Evolutionary conservation across 2,888 invertebrate genomes (phyloP).

Genomic region (Scrobipalpa atriplicella): DNA sequence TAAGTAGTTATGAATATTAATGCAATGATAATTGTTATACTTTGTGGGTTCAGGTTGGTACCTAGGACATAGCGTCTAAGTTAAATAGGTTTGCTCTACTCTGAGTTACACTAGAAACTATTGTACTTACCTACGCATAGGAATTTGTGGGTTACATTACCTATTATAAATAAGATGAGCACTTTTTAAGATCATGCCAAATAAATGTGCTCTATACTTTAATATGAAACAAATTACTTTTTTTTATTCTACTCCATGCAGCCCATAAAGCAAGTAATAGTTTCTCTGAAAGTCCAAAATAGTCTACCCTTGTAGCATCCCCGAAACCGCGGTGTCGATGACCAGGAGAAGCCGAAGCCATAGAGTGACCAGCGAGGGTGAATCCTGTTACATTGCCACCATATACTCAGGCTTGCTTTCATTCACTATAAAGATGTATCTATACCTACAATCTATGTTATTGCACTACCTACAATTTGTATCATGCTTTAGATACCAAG

Average conservation of each 20-base stretch:
- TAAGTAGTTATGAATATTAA: neutral
- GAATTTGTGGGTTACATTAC: too few relatives aligned
- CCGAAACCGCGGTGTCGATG: conserved; percentile 66
- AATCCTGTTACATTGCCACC: conserved; percentile 60
- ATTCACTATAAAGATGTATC: neutral
- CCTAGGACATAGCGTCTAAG: too few relatives aligned
- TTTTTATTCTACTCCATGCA: neutral
- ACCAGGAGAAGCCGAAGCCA: conserved; percentile 78
- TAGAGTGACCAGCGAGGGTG: conserved; percentile 65
- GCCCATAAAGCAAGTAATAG: neutral
- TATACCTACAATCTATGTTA: neutral
- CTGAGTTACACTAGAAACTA: too few relatives aligned
- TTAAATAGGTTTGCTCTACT: too few relatives aligned
- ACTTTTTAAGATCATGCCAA: too few relatives aligned
- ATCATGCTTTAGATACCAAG: too few relatives aligned
- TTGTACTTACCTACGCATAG: too few relatives aligned
- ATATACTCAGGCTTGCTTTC: neutral
- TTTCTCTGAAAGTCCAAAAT: neutral
- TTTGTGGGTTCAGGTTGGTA: too few relatives aligned
- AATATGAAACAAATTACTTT: neutral
- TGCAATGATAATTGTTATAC: too few relatives aligned
- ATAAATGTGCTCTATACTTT: too few relatives aligned
- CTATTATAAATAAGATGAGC: too few relatives aligned
- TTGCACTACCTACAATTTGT: too few relatives aligned
- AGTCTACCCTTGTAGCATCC: conserved; percentile 18